Conservation (phyloP, 2,888 invertebrate genomes). For the Parasteatoda lunata region DNA sequence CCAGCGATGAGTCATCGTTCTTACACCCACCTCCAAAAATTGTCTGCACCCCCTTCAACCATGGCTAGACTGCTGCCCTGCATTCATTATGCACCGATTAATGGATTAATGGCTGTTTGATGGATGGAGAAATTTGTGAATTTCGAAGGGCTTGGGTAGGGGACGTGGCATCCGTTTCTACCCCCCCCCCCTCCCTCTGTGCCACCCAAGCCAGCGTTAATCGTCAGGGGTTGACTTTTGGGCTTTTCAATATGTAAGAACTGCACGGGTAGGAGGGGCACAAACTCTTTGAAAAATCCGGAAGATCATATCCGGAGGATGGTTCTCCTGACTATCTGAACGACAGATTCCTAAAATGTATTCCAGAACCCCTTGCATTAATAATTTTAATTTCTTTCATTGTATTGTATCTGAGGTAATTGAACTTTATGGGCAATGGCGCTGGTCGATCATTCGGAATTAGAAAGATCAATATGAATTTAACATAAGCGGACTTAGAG, state of each 20-base stretch:
- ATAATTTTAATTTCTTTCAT: too few relatives aligned
- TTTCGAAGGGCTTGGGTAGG: conserved; percentile 1
- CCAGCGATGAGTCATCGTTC: conserved; percentile 34
- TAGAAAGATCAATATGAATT: too few relatives aligned
- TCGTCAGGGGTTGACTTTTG: conserved; percentile 58
- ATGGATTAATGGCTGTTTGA: conserved; percentile 66
- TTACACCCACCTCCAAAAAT: conserved; percentile 40
- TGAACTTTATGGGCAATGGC: too few relatives aligned
- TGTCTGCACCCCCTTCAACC: conserved; percentile 17
- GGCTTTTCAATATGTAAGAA: conserved; percentile 31
- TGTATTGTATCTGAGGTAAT: too few relatives aligned
- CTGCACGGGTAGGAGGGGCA: neutral
- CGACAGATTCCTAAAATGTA: neutral
- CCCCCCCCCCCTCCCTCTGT: conserved; percentile 5
- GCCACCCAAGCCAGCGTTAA: conserved; percentile 35
- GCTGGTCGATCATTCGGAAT: too few relatives aligned
- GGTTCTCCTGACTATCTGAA: neutral
- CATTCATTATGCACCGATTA: conserved; percentile 67
- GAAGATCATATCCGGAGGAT: conserved; percentile 11
- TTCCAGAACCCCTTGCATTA: neutral
- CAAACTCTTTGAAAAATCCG: conserved; percentile 20
- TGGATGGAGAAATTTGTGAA: conserved; percentile 63
- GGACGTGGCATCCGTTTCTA: conserved; percentile 14
- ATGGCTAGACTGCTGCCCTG: conserved; percentile 10
- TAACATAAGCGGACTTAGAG: too few relatives aligned